Conservation (phyloP, 2,113 vertebrate species). For the western clawed frog (Xenopus tropicalis) region DNA sequence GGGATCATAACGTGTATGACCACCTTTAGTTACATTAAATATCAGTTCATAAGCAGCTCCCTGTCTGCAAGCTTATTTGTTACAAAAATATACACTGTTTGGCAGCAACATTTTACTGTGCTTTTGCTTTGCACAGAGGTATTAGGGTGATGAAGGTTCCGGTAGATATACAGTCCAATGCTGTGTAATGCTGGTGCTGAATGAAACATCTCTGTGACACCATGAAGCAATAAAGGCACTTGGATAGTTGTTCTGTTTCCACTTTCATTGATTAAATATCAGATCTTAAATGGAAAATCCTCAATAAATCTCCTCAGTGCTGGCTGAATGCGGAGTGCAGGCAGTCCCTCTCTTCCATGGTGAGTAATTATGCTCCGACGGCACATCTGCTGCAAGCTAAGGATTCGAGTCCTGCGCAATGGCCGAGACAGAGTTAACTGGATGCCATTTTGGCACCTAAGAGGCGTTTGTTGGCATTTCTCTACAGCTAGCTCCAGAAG, state of each 20-base stretch:
- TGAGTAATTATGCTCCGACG: constrained; percentile 33
- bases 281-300: constrained; percentile 45
- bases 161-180: too few species aligned
- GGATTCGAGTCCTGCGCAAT: constrained; percentile 53
- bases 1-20: too few species aligned
- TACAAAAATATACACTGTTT: too few species aligned
- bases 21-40: too few species aligned
- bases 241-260: not conserved
- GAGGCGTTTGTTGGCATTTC: constrained; percentile 46
- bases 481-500: constrained; percentile 59
- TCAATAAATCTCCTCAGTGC: constrained; percentile 33
- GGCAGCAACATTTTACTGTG: too few species aligned
- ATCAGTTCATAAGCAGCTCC: too few species aligned
- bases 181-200: too few species aligned
- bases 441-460: constrained; percentile 55
- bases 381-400: constrained; percentile 54
- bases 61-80: too few species aligned
- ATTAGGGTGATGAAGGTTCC: too few species aligned
- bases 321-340: constrained; percentile 19
- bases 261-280: not conserved
- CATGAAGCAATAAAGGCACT: not conserved
- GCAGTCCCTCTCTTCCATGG: not conserved
- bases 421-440: constrained; percentile 58
- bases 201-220: too few species aligned
- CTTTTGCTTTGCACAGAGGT: too few species aligned